Base-by-base conservation (phyloP, 2,113 vertebrate genomes). In the Carettochelys insculpta region DNA sequence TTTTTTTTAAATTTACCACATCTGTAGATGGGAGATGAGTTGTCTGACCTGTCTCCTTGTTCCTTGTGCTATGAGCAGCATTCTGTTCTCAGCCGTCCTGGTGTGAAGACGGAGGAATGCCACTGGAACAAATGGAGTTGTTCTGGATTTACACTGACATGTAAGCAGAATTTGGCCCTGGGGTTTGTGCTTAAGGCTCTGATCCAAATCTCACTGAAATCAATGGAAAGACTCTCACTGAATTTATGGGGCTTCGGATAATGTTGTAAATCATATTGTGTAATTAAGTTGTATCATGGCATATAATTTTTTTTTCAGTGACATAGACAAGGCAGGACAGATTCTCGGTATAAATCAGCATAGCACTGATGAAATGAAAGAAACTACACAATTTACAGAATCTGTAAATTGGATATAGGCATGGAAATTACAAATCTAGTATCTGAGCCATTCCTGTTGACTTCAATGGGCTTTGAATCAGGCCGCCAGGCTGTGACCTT, bases 21-120 rank as follows among this genome's bases (percentile, higher is more conserved):
- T 90, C 84, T 94, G 24, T 68, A 86, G 88, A 79, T 94, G 90
- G 58, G 81, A 96, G 84, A 92, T 91, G 92, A 96, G 29, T 92
- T 82, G 88, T 93, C 38, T 86, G 88, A 92, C 88, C 83, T 91
- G 53, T 88, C 45, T 81, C 68, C 85, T 90, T 92, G 94, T 89
- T 90, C 93, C 82, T 68, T 92, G 87, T 78, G 53, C 50, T 90
- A 94, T 83, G 92, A 90, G 61, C 61, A 85, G 84, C 91, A 86
- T 84, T 16, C 38, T 90, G 65, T 81, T 58, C 53, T 90, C 43
- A 54, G 25, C 86, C 73, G 88, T 65, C 83, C 51, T 0, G 24
- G 86, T 87, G 25, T 50, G 47, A 93, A 80, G 71, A 90, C 65
- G 90, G 24, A 77, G 48, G 13, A 84, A 25, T 54, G 71, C 51